phyloP scores from a whole-genome alignment of 1,140 invertebrate genomes.

The Drosophila auraria region DNA sequence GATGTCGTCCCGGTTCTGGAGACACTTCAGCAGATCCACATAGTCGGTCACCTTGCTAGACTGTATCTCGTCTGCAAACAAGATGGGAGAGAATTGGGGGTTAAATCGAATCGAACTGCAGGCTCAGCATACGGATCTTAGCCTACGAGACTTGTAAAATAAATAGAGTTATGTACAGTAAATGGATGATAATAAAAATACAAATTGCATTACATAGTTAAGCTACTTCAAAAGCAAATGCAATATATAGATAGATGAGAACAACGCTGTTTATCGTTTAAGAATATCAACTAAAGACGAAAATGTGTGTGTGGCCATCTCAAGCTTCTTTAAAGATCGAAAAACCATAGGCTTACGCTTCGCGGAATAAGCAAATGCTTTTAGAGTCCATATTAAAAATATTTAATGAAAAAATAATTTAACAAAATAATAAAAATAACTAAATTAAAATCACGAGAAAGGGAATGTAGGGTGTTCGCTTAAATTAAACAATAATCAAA shows the following conservation, averaged over 20 bases:
- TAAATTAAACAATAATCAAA: neutral
- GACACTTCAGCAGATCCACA: constrained; percentile 74
- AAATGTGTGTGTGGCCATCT: constrained; percentile 59
- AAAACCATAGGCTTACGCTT: constrained; percentile 7
- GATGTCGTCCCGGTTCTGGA: constrained; percentile 76
- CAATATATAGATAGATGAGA: constrained; percentile 29
- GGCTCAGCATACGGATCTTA: neutral
- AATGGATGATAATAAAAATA: constrained; percentile 55
- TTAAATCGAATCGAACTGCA: constrained; percentile 5
- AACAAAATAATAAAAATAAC: neutral
- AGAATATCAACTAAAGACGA: constrained; percentile 51
- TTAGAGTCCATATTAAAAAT: constrained; percentile 5
- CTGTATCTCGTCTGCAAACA: constrained; percentile 77
- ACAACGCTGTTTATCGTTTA: constrained; percentile 18
- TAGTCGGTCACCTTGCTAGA: constrained; percentile 69
- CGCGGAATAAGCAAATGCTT: constrained; percentile 4
- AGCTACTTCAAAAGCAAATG: constrained; percentile 72
- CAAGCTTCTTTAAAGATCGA: constrained; percentile 51
- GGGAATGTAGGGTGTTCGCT: neutral
- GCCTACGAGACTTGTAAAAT: constrained; percentile 36
- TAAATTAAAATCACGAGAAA: neutral
- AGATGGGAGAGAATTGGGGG: constrained; percentile 31
- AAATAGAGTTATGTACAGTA: constrained; percentile 57
- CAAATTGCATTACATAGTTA: constrained; percentile 56
- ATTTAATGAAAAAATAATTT: neutral